Evolutionary conservation across 2,797 vertebrate genomes (phyloP), one percentile per base, ranked within the genome.

Genomic region (Avahi laniger): DNA sequence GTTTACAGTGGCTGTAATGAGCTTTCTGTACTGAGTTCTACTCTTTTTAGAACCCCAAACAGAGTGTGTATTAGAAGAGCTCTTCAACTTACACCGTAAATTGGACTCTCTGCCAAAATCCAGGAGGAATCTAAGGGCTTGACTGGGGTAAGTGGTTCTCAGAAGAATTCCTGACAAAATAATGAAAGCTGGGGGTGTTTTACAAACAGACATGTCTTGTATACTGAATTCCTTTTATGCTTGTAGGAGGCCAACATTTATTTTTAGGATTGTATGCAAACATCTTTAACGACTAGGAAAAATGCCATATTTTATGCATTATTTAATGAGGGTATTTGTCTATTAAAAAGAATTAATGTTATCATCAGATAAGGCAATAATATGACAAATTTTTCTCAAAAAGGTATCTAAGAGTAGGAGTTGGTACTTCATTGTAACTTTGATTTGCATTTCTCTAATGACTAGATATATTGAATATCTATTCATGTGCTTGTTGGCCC

Each of bases 61-160:
- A 98, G 98, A 96, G 46, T 43, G 82, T 48, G 87, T 82, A 79
- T 35, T 54, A 97, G 91, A 97, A 98, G 95, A 75, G 69, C 65
- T 78, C 97, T 98, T 98, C 97, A 98, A 38, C 41, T 89, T 94
- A 59, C 73, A 84, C 87, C 94, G 69, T 81, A 80, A 93, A 98
- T 91, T 94, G 67, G 43, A 94, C 70, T 95, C 96, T 92, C 75
- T 95, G 97, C 35, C 96, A 98, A 90, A 97, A 43, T 94, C 78
- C 80, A 73, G 79, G 86, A 97, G 86, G 83, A 97, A 93, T 82
- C 70, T 79, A 93, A 95, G 92, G 72, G 75, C 91, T 97, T 97
- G 79, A 97, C 94, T 97, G 88, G 38, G 20, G 28, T 97, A 98
- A 98, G 96, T 97, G 86, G 90, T 91, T 97, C 94, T 98, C 84